Base-by-base conservation (phyloP, 2,797 vertebrate species). In the Oceanodroma leucorhoa region DNA sequence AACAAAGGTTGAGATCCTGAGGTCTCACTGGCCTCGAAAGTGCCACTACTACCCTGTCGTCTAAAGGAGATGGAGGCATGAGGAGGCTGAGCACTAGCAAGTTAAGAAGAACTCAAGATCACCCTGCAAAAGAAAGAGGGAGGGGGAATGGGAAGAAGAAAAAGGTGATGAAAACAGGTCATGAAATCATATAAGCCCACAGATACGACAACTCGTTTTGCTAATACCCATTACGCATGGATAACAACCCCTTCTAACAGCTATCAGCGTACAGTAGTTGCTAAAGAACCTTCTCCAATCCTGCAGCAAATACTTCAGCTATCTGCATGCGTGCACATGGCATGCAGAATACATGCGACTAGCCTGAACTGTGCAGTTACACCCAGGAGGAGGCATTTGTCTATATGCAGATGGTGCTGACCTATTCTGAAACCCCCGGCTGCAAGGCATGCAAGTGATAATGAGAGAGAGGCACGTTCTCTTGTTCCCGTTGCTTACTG, bases 21-120 rank as follows among this genome's bases (percentile, higher is more conserved):
- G 99, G 99, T 99, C 99, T 98, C 97, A 99, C 98, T 53, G 99
- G 99, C 99, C 99, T 99, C 87, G 99, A 98, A 97, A 99, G 98
- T 98, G 99, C 98, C 98, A 99, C 99, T 98, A 99, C 99, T 98
- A 99, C 99, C 99, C 99, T 99, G 99, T 99, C 99, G 98, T 99
- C 99, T 96, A 99, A 98, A 97, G 99, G 99, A 99, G 99, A 99
- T 72, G 99, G 99, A 99, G 99, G 99, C 99, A 99, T 99, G 99
- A 98, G 99, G 99, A 99, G 98, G 98, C 99, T 98, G 99, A 99
- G 97, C 97, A 98, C 98, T 98, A 98, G 98, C 97, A 96, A 98
- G 95, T 98, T 98, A 98, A 83, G 97, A 98, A 99, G 98, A 99
- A 99, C 97, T 98, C 98, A 98, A 98, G 98, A 98, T 98, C 96